Base-by-base conservation (phyloP, 2,888 invertebrate species). In the Escarpia spicata region DNA sequence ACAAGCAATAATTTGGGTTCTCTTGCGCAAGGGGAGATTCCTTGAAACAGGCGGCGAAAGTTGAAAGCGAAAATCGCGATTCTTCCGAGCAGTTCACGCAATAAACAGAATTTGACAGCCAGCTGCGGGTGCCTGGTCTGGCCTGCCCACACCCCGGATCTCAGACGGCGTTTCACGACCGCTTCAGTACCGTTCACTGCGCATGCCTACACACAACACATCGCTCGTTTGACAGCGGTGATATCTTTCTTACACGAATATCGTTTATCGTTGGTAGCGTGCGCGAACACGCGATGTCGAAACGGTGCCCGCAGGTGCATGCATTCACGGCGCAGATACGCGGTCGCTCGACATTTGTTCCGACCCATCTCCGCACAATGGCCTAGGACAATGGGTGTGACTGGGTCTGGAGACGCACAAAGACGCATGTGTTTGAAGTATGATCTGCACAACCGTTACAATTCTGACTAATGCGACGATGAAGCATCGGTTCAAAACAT, bases 391-490 rank as follows among this genome's bases (percentile, higher is more conserved):
- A 75, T 75, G 75, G 75, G n/a, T 75, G 19, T 75, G 75, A 75
- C 75, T n/a, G 26, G 75, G 75, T 6, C 15, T 15, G 75, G n/a
- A n/a, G n/a, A 12, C 6, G 75, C 75, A 75, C 75, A 75, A 75
- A 75, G 75, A 75, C 75, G 19, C 75, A 26, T 26, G 75, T 75
- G 75, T 75, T 75, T 26, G 75, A 75, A 75, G 26, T 26, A 75
- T n/a, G 75, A 75, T n/a, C 75, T 19, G 19, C 75, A 75, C 75
- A 75, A 75, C 75, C 75, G 75, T 75, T 75, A 75, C 75, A 75
- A 75, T 75, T 75, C 75, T 75, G 75, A 75, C 75, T 75, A 75
- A 75, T 75, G 75, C 75, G 4, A 26, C 75, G 52, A 9, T 9
- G 26, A 75, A 75, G 75, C 75, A 75, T 75, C 75, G 26, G 19